phyloP scores from a whole-genome alignment of 2,113 vertebrate species.

The Arizona elegans region DNA sequence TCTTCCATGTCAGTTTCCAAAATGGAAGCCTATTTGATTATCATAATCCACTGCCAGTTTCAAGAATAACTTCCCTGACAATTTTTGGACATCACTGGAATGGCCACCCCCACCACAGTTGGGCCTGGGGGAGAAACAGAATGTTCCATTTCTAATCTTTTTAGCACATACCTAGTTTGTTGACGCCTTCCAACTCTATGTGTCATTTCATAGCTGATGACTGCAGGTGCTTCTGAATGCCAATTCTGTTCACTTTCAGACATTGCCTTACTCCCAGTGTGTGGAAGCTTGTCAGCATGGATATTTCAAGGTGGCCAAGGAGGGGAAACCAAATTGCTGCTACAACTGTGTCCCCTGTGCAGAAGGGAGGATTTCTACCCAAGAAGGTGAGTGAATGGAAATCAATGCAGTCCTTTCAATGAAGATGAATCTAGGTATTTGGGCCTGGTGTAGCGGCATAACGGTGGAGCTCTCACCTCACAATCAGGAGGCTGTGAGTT shows the following conservation, averaged over 20 bases:
- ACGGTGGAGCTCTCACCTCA: too few relatives aligned
- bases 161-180: background rate
- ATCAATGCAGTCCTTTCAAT: background rate
- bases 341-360: background rate
- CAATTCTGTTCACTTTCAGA: background rate
- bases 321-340: background rate
- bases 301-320: background rate
- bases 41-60: background rate
- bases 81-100: background rate
- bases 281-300: background rate
- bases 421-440: background rate
- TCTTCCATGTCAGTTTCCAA: background rate
- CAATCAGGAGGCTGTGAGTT: too few relatives aligned
- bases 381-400: background rate
- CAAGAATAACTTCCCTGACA: background rate
- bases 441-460: background rate
- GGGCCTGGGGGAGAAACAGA: background rate
- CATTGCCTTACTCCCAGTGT: background rate
- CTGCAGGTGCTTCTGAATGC: background rate
- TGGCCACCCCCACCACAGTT: background rate
- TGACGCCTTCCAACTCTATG: background rate
- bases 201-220: background rate
- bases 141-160: background rate
- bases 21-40: background rate
- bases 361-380: background rate